phyloP scores from a whole-genome alignment of 2,888 invertebrate genomes.

The Athalia rosae region DNA sequence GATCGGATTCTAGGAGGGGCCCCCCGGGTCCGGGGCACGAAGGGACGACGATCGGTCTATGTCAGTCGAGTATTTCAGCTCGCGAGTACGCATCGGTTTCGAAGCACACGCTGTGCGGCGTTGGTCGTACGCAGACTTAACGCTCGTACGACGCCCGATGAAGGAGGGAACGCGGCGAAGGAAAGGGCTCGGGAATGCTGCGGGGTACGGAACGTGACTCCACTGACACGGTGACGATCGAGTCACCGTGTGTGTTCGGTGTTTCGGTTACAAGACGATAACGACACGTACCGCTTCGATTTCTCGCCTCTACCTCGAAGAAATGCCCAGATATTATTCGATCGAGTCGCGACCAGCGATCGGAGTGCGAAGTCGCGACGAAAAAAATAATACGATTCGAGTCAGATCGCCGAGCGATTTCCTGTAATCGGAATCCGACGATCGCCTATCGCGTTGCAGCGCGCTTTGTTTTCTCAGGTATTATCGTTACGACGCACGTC shows the following conservation, averaged over 20 bases:
- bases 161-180: slow-evolving; percentile 67
- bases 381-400: background rate
- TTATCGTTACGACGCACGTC: slow-evolving; percentile 10
- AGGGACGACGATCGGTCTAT: background rate
- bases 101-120: slow-evolving; percentile 36
- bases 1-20: no score
- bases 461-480: background rate
- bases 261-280: background rate
- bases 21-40: slow-evolving; percentile 6
- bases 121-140: slow-evolving; percentile 15
- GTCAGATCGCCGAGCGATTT: slow-evolving; percentile 1
- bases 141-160: slow-evolving; percentile 51
- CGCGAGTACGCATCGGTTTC: slow-evolving; percentile 23
- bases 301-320: no score
- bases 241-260: background rate
- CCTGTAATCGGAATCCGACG: slow-evolving; percentile 31
- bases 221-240: slow-evolving; percentile 24
- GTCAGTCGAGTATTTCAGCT: slow-evolving; percentile 12
- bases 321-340: background rate
- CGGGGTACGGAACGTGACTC: slow-evolving; percentile 37
- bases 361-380: background rate
- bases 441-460: slow-evolving; percentile 12
- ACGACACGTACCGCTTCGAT: background rate
- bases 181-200: slow-evolving; percentile 47
- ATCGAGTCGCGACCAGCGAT: no score